A percentile compares a stretch with the other conserved stretches of the same genome.
Evolutionary conservation across 2,797 vertebrate genomes (phyloP).

Genomic region (Mormyrops attenuatus): DNA sequence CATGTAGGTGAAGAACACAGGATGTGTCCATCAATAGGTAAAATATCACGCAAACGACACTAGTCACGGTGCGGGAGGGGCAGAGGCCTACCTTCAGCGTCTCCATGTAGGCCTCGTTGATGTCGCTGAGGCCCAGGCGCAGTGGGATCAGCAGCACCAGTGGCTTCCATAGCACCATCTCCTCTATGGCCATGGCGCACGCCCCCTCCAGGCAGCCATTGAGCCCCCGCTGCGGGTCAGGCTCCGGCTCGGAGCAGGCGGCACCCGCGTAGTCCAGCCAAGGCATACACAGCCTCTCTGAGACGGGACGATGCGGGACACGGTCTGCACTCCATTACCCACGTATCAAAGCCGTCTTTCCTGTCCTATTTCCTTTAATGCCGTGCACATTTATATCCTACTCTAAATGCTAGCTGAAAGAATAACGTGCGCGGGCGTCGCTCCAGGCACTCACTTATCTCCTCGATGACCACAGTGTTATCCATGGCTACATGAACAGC

Average conservation of each 20-base stretch:
- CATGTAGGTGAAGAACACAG: background rate
- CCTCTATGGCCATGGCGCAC: conserved; percentile 59
- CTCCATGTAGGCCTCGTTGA: conserved; percentile 94
- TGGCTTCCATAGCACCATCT: conserved; percentile 76
- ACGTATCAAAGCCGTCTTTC: background rate
- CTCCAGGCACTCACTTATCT: conserved; percentile 80
- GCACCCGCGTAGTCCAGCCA: conserved; percentile 58
- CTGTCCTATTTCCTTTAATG: background rate
- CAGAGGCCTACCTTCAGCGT: conserved; percentile 78
- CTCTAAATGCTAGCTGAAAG: background rate
- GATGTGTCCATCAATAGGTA: background rate
- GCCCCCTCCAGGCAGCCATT: conserved; percentile 78
- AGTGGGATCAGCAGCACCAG: conserved; percentile 94
- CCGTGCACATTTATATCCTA: background rate
- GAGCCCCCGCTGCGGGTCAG: conserved; percentile 55
- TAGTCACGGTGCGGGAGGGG: background rate
- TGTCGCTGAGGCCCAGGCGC: conserved; percentile 90
- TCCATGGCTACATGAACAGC: conserved; percentile 98
- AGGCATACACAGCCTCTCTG: conserved; percentile 83
- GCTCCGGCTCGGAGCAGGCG: conserved; percentile 46
- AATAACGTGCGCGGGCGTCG: background rate
- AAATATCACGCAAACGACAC: background rate
- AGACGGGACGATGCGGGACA: background rate
- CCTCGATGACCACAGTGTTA: conserved; percentile 96
- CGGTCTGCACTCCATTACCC: background rate